phyloP scores from a whole-genome alignment of 2,797 vertebrate genomes.

The Pantherophis vulpinus region DNA sequence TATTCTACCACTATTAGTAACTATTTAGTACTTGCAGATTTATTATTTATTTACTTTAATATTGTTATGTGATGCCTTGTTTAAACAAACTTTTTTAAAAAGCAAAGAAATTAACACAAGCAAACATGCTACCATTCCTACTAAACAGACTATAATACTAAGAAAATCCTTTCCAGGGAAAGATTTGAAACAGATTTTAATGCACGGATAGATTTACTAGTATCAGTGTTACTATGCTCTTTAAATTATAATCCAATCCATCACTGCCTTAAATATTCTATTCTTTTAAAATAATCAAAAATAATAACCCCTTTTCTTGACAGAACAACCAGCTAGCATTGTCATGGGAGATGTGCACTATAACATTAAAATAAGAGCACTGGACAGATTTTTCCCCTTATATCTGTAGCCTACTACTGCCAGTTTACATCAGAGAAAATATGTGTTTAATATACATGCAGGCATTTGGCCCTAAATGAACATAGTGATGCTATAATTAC shows the following conservation, averaged over 20 bases:
- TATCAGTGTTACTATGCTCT: not conserved
- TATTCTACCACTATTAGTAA: not conserved
- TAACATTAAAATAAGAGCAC: not conserved
- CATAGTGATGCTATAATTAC: not conserved
- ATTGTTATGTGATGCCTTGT: not conserved
- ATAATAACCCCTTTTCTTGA: not conserved
- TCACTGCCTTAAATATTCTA: not conserved
- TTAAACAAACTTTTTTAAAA: not conserved
- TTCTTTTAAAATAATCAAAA: not conserved
- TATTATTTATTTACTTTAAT: not conserved
- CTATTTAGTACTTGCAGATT: not conserved
- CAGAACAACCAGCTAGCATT: not conserved
- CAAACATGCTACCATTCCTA: not conserved
- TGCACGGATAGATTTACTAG: not conserved
- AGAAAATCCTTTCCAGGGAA: not conserved
- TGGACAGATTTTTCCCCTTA: not conserved
- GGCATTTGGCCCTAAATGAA: not conserved
- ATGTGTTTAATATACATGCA: not conserved
- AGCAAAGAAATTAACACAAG: not conserved
- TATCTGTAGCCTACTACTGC: not conserved
- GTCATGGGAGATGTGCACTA: not conserved
- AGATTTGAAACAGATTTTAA: not conserved
- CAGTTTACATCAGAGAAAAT: not conserved
- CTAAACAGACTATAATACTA: not conserved
- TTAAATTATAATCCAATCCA: not conserved